phyloP scores from a whole-genome alignment of 2,888 invertebrate genomes.

The Pyrgus malvae region DNA sequence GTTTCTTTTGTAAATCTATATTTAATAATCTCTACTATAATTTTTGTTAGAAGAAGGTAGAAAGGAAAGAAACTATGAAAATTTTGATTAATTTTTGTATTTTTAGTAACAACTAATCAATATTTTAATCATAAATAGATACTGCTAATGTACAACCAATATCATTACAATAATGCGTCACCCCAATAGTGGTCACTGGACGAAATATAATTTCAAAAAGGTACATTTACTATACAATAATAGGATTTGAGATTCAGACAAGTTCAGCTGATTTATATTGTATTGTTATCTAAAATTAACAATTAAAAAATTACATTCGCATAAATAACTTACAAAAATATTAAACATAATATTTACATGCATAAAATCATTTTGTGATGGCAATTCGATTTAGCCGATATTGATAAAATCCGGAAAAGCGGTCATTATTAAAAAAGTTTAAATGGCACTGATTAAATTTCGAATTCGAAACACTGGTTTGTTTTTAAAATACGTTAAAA shows the following conservation, averaged over 20 bases:
- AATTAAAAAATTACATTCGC: slow-evolving; percentile 65
- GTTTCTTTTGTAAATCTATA: too few species aligned
- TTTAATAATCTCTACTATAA: too few species aligned
- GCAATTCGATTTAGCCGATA: slow-evolving; percentile 49
- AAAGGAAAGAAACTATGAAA: slow-evolving; percentile 31
- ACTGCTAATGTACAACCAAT: slow-evolving; percentile 75
- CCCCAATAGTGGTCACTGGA: slow-evolving; percentile 67
- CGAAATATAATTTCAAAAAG: slow-evolving; percentile 73
- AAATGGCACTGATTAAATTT: slow-evolving; percentile 64
- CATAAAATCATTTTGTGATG: slow-evolving; percentile 57
- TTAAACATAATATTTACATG: slow-evolving; percentile 71
- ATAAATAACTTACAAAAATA: slow-evolving; percentile 75
- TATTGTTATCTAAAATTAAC: slow-evolving; percentile 47
- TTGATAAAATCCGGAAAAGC: slow-evolving; percentile 51
- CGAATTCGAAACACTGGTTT: slow-evolving; percentile 43
- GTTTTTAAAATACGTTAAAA: slow-evolving; percentile 62
- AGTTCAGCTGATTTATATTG: slow-evolving; percentile 77
- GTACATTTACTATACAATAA: slow-evolving; percentile 67
- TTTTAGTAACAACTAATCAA: slow-evolving; percentile 82
- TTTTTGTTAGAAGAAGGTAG: neutral
- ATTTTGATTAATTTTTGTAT: slow-evolving; percentile 75
- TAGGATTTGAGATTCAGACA: slow-evolving; percentile 74
- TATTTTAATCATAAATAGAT: slow-evolving; percentile 78
- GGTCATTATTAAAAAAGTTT: slow-evolving; percentile 66
- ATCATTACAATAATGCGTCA: slow-evolving; percentile 62